Evolutionary conservation across 1,140 invertebrate species (phyloP).

Genomic region (Drosophila parvula): DNA sequence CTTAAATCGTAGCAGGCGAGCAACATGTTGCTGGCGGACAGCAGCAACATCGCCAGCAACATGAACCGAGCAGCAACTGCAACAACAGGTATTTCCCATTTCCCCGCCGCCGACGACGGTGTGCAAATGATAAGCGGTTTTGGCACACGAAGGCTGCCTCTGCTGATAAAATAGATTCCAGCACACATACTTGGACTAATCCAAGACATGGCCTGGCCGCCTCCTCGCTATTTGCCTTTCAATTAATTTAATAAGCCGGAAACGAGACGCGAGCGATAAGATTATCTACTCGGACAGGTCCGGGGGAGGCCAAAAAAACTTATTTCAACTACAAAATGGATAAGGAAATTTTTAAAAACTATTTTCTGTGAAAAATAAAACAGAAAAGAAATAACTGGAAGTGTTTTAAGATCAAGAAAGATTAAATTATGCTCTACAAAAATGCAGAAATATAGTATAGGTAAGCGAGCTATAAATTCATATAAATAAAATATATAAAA

Average conservation of each 20-base stretch:
- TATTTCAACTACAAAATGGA: not conserved
- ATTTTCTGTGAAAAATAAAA: not conserved
- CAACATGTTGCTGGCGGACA: slow-evolving; percentile 29
- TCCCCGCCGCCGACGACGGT: slow-evolving; percentile 2
- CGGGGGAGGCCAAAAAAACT: not conserved
- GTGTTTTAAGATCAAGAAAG: not conserved
- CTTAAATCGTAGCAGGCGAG: not conserved
- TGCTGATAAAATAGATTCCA: slow-evolving; percentile 23
- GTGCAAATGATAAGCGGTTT: slow-evolving; percentile 42
- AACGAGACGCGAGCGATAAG: slow-evolving; percentile 48
- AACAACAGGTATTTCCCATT: slow-evolving; percentile 52
- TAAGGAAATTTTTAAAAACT: not conserved
- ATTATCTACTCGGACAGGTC: slow-evolving; percentile 37
- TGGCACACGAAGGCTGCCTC: slow-evolving; percentile 25
- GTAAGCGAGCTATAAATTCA: not conserved
- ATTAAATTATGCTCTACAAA: not conserved
- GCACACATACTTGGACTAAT: slow-evolving; percentile 32
- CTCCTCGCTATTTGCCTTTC: slow-evolving; percentile 41
- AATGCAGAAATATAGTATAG: too few species aligned
- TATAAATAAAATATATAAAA: not conserved
- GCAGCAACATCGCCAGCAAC: slow-evolving; percentile 15
- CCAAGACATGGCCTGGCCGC: slow-evolving; percentile 33
- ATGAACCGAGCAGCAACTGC: slow-evolving; percentile 30
- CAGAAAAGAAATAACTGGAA: too few species aligned
- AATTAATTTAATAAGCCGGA: slow-evolving; percentile 73